Percentiles rank a stretch among this genome's conserved stretches.
Conservation (phyloP, 2,113 vertebrate genomes). For the Erythrolamprus reginae region DNA sequence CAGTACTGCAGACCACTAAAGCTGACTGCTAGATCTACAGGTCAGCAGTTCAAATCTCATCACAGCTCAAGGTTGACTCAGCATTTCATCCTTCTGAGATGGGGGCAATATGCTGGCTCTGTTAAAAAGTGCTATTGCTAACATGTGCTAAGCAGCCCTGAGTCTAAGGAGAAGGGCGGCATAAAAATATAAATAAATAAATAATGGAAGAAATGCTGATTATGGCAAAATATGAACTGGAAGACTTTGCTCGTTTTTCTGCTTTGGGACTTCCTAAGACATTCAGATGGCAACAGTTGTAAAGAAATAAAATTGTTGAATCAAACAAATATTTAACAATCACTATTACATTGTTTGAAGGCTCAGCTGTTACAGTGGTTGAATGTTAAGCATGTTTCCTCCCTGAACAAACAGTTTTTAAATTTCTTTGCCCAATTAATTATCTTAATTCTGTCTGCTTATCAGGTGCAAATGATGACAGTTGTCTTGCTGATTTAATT, state of each 20-base stretch:
- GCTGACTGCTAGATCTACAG: too few species aligned
- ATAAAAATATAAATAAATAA: too few species aligned
- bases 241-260: neutral
- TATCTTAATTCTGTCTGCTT: rapidly evolving
- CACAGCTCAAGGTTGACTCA: too few species aligned
- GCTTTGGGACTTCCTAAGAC: neutral
- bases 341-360: neutral
- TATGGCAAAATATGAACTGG: neutral
- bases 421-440: neutral
- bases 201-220: neutral
- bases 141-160: too few species aligned
- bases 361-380: neutral
- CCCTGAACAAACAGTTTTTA: neutral
- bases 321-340: neutral
- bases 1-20: too few species aligned
- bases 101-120: too few species aligned
- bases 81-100: too few species aligned
- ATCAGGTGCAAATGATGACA: constrained; percentile 32
- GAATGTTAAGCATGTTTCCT: neutral
- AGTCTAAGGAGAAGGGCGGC: too few species aligned
- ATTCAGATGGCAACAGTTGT: neutral
- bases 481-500: neutral
- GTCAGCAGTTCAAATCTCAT: too few species aligned
- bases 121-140: too few species aligned
- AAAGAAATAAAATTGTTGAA: neutral